Evolutionary conservation across 2,797 vertebrate species (phyloP).

Genomic region (Sparus aurata): DNA sequence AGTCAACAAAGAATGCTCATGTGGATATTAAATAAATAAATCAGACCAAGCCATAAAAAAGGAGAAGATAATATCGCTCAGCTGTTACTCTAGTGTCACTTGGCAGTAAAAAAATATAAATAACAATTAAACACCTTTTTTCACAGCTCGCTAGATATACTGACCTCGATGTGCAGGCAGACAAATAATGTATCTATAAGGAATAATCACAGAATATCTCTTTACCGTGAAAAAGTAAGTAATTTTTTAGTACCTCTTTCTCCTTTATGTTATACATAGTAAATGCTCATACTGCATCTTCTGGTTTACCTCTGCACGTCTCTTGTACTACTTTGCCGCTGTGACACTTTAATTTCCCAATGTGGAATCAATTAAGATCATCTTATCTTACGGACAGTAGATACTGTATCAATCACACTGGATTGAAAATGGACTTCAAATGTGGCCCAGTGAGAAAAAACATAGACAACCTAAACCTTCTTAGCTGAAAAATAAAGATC

Average conservation of each 20-base stretch:
- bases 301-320: not conserved
- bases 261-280: not conserved
- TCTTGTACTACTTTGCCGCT: not conserved
- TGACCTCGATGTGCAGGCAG: not conserved
- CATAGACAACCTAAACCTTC: not conserved
- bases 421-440: not conserved
- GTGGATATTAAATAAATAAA: not conserved
- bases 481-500: no score
- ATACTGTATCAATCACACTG: not conserved
- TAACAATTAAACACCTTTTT: not conserved
- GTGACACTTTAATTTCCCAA: not conserved
- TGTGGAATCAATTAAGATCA: not conserved
- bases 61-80: not conserved
- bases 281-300: not conserved
- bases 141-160: not conserved
- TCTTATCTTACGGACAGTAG: not conserved
- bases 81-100: not conserved
- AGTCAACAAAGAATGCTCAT: slow-evolving; percentile 5
- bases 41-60: not conserved
- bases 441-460: not conserved
- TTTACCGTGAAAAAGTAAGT: not conserved
- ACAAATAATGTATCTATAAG: not conserved
- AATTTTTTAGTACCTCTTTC: not conserved
- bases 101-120: not conserved
- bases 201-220: not conserved